These are phyloP conservation scores for Pseudorhiza aurosa DNA, from an alignment of 30 jellyfish, hydroid and myxozoan species.

Conservation along the genomic window DNA sequence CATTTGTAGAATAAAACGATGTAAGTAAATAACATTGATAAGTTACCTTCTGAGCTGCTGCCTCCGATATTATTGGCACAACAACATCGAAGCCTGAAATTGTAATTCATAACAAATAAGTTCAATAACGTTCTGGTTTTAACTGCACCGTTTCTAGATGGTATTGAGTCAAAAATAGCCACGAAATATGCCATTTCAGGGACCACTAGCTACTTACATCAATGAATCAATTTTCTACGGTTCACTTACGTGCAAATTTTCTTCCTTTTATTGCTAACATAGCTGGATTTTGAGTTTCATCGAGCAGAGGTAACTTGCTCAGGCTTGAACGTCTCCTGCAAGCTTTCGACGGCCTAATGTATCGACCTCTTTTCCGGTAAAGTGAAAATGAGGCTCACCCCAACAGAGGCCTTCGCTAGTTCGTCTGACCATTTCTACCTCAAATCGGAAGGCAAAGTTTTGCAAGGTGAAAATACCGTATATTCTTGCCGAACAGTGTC, in stretches of 20 bases:
- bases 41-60: conserved; percentile 60
- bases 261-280: conserved; percentile 57
- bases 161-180: no score
- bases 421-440: neutral
- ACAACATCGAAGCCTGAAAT: conserved; percentile 51
- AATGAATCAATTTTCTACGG: neutral
- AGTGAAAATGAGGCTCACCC: neutral
- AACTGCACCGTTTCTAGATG: no score
- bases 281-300: neutral
- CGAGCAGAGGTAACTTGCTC: neutral
- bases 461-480: no score
- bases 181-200: no score
- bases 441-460: no score
- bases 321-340: neutral
- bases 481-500: no score
- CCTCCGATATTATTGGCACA: conserved; percentile 61
- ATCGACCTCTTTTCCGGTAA: neutral
- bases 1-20: no score
- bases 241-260: conserved; percentile 51
- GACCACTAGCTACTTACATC: no score
- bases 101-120: neutral
- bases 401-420: neutral
- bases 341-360: neutral
- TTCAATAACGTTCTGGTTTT: no score
- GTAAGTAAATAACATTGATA: no score